These are phyloP conservation scores for Hippopotamyrus pictus DNA, from an alignment of 2,797 vertebrate species.

Conservation along the genomic window DNA sequence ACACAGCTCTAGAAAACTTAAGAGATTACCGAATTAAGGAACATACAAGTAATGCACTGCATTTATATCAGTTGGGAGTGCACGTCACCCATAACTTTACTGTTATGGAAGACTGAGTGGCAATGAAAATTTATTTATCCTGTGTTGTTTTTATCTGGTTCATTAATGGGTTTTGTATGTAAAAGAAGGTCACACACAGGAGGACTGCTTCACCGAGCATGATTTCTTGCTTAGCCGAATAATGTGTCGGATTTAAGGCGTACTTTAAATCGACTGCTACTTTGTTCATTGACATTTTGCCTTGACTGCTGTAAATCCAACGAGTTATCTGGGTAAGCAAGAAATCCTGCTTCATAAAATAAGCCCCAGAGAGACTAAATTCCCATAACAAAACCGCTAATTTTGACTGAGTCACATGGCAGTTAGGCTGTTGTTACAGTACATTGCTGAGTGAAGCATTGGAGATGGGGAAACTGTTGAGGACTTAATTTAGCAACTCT, in stretches of 20 bases:
- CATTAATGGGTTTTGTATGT: background rate
- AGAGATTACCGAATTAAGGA: background rate
- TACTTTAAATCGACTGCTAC: background rate
- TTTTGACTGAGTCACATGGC: background rate
- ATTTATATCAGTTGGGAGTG: background rate
- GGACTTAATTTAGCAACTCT: background rate
- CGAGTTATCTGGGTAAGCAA: background rate
- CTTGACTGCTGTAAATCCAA: background rate
- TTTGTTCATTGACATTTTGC: background rate
- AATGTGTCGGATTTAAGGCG: background rate
- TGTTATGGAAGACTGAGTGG: background rate
- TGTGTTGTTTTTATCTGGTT: background rate
- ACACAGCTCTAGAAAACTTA: background rate
- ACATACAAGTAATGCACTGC: background rate
- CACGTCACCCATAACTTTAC: background rate
- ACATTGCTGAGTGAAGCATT: background rate
- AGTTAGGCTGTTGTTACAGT: background rate
- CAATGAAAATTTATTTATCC: background rate
- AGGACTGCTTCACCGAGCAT: background rate
- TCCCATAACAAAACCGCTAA: background rate
- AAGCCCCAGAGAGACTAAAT: background rate
- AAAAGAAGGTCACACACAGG: background rate
- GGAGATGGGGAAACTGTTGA: background rate
- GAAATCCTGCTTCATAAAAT: background rate
- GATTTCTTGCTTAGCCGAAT: background rate